These are phyloP conservation scores for Lepisosteus oculatus DNA, from an alignment of 2,113 vertebrate genomes.

Conservation along the genomic window DNA sequence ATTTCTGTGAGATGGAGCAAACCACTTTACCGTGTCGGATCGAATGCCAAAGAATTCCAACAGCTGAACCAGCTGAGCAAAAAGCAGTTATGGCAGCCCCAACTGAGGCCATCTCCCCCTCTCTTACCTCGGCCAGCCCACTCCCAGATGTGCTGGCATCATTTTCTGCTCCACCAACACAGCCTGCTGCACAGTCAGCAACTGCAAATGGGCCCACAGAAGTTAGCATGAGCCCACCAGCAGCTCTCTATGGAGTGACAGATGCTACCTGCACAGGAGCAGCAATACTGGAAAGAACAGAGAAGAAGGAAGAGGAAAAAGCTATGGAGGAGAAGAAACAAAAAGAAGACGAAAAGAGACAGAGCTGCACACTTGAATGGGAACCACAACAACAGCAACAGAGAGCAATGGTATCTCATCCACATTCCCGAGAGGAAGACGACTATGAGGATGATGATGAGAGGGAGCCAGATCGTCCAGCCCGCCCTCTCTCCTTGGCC, in stretches of 20 bases:
- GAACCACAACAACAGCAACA: slow-evolving; percentile 50
- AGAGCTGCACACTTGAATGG: slow-evolving; percentile 57
- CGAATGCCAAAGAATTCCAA: slow-evolving; percentile 57
- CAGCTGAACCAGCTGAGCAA: slow-evolving; percentile 31
- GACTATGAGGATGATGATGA: slow-evolving; percentile 70
- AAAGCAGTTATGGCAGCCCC: slow-evolving; percentile 35
- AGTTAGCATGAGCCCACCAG: slow-evolving; percentile 56
- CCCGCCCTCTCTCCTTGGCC: slow-evolving; percentile 73
- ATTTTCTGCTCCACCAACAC: slow-evolving; percentile 48
- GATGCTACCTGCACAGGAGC: slow-evolving; percentile 39
- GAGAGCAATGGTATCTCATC: slow-evolving; percentile 61
- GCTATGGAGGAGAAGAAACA: slow-evolving; percentile 45
- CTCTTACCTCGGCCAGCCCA: slow-evolving; percentile 5
- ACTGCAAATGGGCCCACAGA: slow-evolving; percentile 78
- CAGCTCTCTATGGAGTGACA: slow-evolving; percentile 32
- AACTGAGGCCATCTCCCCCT: slow-evolving; percentile 32
- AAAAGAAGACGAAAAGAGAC: slow-evolving; percentile 53
- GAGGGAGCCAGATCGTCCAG: slow-evolving; percentile 67
- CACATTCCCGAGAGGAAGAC: slow-evolving; percentile 66
- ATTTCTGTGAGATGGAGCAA: slow-evolving; percentile 59
- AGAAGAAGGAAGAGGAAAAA: slow-evolving; percentile 42
- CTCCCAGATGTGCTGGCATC: slow-evolving; percentile 60
- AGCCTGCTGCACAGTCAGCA: slow-evolving; percentile 47
- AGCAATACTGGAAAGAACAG: slow-evolving; percentile 38
- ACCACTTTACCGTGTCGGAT: slow-evolving; percentile 50